These are phyloP conservation scores for Melieria picta DNA, from an alignment of 2,888 invertebrate genomes.

Conservation along the genomic window DNA sequence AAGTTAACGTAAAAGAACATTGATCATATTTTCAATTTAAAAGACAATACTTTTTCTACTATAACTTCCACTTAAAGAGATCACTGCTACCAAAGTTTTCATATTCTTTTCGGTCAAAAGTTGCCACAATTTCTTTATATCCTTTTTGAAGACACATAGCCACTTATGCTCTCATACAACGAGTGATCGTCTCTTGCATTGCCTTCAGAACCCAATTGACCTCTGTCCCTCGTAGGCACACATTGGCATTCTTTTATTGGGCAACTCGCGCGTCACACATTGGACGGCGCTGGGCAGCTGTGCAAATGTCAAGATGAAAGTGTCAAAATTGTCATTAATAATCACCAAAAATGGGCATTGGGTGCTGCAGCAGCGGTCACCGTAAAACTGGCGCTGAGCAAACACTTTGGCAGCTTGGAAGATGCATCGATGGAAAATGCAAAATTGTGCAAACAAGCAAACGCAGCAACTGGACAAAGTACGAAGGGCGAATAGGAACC, in stretches of 20 bases:
- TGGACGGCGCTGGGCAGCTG: constrained; percentile 53
- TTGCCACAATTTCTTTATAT: no score
- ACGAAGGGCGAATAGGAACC: constrained; percentile 7
- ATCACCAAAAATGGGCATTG: constrained; percentile 41
- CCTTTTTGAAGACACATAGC: no score
- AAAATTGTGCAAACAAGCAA: constrained; percentile 52
- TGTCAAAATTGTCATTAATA: constrained; percentile 65
- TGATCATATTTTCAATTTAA: no score
- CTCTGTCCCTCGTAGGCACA: background rate
- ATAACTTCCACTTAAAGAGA: no score
- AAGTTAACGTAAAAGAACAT: no score
- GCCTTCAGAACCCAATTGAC: constrained; percentile 1
- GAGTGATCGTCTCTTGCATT: no score
- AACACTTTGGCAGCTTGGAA: constrained; percentile 49
- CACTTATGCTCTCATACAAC: no score
- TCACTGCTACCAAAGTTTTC: no score
- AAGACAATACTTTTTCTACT: no score
- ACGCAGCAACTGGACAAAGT: constrained; percentile 57
- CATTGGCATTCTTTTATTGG: background rate
- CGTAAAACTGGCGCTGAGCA: constrained; percentile 45
- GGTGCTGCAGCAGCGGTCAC: background rate
- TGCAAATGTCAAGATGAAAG: constrained; percentile 60
- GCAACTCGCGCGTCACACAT: background rate
- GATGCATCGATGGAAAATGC: constrained; percentile 63
- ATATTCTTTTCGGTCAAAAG: no score